These are phyloP conservation scores for Astreopora myriophthalma DNA, from an alignment of 64 coral and sea anemone species.

Conservation along the genomic window DNA sequence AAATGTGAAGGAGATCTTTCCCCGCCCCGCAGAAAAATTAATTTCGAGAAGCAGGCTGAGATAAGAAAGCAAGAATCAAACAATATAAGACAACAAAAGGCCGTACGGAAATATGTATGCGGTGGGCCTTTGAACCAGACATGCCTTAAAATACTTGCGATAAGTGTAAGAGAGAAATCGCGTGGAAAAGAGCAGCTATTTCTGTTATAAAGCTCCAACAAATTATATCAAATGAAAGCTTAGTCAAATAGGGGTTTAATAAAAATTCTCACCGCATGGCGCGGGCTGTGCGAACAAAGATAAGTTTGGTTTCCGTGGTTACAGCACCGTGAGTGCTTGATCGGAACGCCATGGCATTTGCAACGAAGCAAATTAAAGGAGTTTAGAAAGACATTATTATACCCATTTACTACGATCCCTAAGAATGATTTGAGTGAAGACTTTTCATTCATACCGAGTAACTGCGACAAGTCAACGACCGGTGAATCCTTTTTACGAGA, in stretches of 20 bases:
- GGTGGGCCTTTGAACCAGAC: background rate
- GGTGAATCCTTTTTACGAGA: background rate
- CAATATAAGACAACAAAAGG: background rate
- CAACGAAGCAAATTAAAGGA: background rate
- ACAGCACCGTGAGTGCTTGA: background rate
- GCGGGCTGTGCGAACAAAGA: constrained; percentile 11
- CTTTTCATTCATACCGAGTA: background rate
- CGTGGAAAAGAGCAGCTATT: constrained; percentile 1
- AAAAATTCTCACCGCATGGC: constrained; percentile 36
- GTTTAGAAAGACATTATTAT: constrained; percentile 8
- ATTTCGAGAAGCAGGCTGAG: constrained; percentile 35
- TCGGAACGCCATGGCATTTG: background rate
- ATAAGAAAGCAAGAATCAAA: constrained; percentile 32
- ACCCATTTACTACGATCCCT: background rate
- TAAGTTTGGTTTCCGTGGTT: constrained; percentile 16
- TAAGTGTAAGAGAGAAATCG: background rate
- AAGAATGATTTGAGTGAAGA: background rate
- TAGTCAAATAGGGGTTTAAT: constrained; percentile 29
- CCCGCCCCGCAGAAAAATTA: constrained; percentile 41
- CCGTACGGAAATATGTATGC: constrained; percentile 19
- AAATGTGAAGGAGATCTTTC: constrained; percentile 17
- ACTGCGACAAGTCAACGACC: background rate
- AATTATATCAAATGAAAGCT: background rate
- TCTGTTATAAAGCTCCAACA: background rate
- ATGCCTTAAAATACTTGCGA: background rate